Evolutionary conservation across 2,113 vertebrate species (phyloP), one percentile per base, ranked within the genome.

Genomic region (Pipra filicauda): DNA sequence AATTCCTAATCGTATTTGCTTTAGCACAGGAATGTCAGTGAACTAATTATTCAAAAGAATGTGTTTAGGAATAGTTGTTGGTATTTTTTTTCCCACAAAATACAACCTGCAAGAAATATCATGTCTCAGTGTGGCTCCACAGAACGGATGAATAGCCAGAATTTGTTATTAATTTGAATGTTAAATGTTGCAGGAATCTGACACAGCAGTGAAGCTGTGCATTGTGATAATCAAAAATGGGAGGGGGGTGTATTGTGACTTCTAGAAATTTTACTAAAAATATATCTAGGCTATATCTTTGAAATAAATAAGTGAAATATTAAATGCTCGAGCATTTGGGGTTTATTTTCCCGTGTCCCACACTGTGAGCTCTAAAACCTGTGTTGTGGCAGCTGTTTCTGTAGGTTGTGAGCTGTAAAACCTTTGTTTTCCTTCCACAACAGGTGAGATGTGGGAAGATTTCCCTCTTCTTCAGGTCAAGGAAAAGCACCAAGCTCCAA

Each of bases 1-100:
- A 96, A 94, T 97, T 94, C 76, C 85, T 96, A 61, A 92, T 85
- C 91, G 4, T 84, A 31, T 85, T 97, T 97, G 75, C 82, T 95
- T 96, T 51, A 90, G 84, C 81, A 21, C 13, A 46, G 70, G 93
- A 89, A 94, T 97, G 89, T 80, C 88, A 94, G 64, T 85, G 89
- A 95, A 91, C 64, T 90, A 78, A 91, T 97, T 93, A 92, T 93
- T 97, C 92, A 94, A 93, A 97, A 70, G 48, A 66, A 62, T 67
- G 55, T 92, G 69, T 90, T 92, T 66, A 78, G 31, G 52, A 78
- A 33, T 33, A 41, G 49, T 49, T 26, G 7, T 44, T 16, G 20
- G 20, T 11, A 5, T 48, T 13, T 37, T 51, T 39, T 24, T 46
- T 20, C 7, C 16, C 41, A 80, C 28, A 52, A 89, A 89, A 48